These are phyloP conservation scores for Elmis aenea DNA, from an alignment of 2,888 invertebrate genomes.

Conservation along the genomic window DNA sequence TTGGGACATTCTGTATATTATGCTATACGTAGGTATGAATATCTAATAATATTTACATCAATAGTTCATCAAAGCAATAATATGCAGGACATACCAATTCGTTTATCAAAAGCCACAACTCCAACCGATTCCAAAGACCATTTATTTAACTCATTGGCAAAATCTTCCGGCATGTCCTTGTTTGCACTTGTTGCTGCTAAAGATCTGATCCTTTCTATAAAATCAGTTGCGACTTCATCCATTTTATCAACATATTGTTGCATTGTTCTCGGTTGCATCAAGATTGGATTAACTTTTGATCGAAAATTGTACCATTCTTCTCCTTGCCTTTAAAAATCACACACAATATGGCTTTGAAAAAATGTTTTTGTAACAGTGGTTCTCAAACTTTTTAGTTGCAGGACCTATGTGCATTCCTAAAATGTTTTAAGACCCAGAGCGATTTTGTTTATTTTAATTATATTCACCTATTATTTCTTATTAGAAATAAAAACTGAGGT, in stretches of 20 bases:
- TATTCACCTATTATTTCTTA: no score
- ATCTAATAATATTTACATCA: no score
- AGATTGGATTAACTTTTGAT: slow-evolving; percentile 50
- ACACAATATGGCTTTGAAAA: no score
- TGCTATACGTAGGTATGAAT: no score
- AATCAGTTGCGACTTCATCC: slow-evolving; percentile 33
- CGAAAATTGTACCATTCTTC: slow-evolving; percentile 53
- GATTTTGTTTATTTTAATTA: no score
- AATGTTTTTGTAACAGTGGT: no score
- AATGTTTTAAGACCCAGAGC: no score
- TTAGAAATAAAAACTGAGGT: no score
- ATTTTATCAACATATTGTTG: slow-evolving; percentile 34
- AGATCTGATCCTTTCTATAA: slow-evolving; percentile 27
- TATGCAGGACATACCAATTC: slow-evolving; percentile 27
- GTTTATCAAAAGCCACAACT: slow-evolving; percentile 42
- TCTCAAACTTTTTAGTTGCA: no score
- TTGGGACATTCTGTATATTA: no score
- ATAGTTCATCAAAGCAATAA: no score
- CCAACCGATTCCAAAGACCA: slow-evolving; percentile 59
- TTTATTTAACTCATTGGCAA: slow-evolving; percentile 53
- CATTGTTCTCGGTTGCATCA: slow-evolving; percentile 49
- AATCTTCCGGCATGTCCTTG: slow-evolving; percentile 40
- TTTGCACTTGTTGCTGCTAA: slow-evolving; percentile 20
- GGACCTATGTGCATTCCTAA: no score
- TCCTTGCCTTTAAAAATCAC: slow-evolving; percentile 46